Evolutionary conservation across 2,797 vertebrate species (phyloP).

Genomic region (Acanthis flammea): DNA sequence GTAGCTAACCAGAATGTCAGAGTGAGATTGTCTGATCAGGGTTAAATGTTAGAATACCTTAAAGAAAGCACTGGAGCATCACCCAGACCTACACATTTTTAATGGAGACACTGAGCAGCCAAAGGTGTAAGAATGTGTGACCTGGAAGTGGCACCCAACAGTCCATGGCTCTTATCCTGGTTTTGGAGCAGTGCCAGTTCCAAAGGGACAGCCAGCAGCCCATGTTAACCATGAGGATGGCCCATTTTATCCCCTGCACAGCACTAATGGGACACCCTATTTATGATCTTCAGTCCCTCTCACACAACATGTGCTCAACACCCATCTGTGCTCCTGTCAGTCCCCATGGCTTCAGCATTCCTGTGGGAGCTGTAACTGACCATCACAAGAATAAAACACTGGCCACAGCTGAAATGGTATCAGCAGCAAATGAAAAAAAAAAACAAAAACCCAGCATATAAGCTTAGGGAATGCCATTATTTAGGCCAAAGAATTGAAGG

Average conservation of each 20-base stretch:
- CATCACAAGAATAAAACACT: background rate
- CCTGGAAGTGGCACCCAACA: background rate
- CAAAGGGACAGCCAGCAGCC: background rate
- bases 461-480: conserved; percentile 8
- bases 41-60: background rate
- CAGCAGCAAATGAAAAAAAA: background rate
- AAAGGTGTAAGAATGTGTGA: accelerated
- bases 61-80: background rate
- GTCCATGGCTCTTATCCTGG: background rate
- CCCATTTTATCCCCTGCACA: background rate
- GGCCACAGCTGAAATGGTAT: background rate
- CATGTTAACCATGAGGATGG: accelerated
- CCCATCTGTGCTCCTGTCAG: background rate
- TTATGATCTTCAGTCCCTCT: background rate
- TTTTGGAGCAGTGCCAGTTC: background rate
- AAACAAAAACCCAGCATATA: background rate
- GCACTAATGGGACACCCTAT: background rate
- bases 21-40: background rate
- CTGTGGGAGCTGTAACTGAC: background rate
- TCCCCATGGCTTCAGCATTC: background rate
- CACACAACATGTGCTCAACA: background rate
- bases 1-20: background rate
- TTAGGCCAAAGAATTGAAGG: conserved; percentile 46
- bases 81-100: background rate
- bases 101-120: background rate